Conservation (phyloP, 2,797 vertebrate species). For the Champsocephalus gunnari region DNA sequence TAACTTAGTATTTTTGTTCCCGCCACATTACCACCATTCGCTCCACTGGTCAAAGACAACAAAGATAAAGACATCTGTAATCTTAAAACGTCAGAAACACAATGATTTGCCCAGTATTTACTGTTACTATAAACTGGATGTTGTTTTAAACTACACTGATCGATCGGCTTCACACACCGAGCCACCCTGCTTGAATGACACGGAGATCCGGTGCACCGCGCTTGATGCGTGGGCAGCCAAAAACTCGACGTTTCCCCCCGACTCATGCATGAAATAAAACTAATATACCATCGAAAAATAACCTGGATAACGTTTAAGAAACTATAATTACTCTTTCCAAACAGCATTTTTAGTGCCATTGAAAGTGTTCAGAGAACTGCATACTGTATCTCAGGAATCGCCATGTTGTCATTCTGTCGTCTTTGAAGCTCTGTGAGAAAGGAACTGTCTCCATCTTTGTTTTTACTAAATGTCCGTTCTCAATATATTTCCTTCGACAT, state of each 20-base stretch:
- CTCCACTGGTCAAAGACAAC: conserved; percentile 42
- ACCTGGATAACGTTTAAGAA: conserved; percentile 32
- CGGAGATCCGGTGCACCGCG: conserved; percentile 69
- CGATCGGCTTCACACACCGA: conserved; percentile 27
- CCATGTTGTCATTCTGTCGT: conserved; percentile 90
- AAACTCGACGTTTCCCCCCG: conserved; percentile 64
- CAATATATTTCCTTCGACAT: conserved; percentile 76
- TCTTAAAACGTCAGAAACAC: conserved; percentile 1
- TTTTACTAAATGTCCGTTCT: conserved; percentile 86
- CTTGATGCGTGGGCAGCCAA: conserved; percentile 70
- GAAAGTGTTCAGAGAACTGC: conserved; percentile 74
- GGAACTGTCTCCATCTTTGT: conserved; percentile 89
- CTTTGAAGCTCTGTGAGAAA: conserved; percentile 85
- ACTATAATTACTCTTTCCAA: conserved; percentile 33
- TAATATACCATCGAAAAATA: conserved; percentile 33
- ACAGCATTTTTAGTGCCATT: conserved; percentile 40
- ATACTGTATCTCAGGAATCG: conserved; percentile 83
- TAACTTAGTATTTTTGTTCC: conserved; percentile 78
- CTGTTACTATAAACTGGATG: neutral
- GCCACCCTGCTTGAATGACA: conserved; percentile 62
- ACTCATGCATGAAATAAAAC: conserved; percentile 66
- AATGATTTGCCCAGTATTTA: rapidly evolving
- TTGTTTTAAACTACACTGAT: neutral
- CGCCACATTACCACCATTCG: conserved; percentile 81
- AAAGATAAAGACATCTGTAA: conserved; percentile 9